Evolutionary conservation across 2,888 invertebrate genomes (phyloP).

Genomic region (Byasa hedistus): DNA sequence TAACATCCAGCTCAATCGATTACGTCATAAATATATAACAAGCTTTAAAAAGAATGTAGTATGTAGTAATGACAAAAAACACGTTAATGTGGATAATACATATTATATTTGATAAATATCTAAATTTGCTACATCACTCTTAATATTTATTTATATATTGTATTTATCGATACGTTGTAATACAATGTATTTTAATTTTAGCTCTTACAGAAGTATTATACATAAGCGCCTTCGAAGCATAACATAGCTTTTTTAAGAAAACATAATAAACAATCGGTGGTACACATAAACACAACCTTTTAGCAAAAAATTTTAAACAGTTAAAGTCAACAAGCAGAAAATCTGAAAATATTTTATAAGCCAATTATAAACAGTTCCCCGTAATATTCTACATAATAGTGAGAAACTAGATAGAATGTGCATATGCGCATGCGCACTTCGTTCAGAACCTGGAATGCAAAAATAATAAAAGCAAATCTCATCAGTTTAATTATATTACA

Average conservation of each 20-base stretch:
- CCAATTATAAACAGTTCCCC: neutral
- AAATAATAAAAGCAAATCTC: too few relatives aligned
- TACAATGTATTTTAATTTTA: neutral
- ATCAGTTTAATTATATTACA: too few relatives aligned
- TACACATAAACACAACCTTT: neutral
- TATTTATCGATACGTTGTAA: neutral
- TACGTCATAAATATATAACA: neutral
- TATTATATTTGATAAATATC: neutral
- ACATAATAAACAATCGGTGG: constrained; percentile 22
- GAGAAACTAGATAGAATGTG: neutral
- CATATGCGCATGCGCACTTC: too few relatives aligned
- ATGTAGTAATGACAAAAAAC: neutral
- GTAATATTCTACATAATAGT: neutral
- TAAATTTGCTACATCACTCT: neutral
- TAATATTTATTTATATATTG: too few relatives aligned
- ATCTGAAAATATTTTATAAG: neutral
- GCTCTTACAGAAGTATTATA: neutral
- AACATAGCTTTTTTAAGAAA: neutral
- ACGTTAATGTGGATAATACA: neutral
- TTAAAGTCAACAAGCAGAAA: neutral
- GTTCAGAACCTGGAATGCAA: too few relatives aligned
- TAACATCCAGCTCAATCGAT: neutral
- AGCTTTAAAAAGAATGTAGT: constrained; percentile 1
- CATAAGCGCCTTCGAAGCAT: neutral
- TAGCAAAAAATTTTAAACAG: neutral